Evolutionary conservation across 1,140 invertebrate species (phyloP).

Genomic region (Nymphalis io): DNA sequence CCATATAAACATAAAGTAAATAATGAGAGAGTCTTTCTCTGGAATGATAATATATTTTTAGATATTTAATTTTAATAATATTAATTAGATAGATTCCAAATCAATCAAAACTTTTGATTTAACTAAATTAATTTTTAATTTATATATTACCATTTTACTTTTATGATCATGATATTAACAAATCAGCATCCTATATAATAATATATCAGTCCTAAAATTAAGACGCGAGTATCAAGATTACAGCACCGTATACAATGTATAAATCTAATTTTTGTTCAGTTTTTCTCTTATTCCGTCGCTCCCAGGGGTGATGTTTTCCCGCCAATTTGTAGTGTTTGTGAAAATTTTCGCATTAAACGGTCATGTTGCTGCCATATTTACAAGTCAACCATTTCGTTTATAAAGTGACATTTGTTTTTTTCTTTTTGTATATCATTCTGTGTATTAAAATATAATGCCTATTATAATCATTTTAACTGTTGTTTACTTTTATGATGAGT

Average conservation of each 20-base stretch:
- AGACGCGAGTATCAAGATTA: constrained; percentile 53
- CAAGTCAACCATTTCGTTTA: constrained; percentile 35
- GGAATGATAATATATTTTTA: too few relatives aligned
- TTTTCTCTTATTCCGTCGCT: constrained; percentile 63
- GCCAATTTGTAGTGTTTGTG: constrained; percentile 71
- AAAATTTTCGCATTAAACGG: constrained; percentile 58
- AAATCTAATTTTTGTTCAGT: constrained; percentile 75
- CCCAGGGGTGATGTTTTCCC: constrained; percentile 53
- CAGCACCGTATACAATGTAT: constrained; percentile 37
- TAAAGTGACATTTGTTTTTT: not conserved
- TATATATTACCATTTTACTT: too few relatives aligned
- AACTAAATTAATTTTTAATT: too few relatives aligned
- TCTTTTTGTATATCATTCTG: not conserved
- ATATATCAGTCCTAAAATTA: too few relatives aligned
- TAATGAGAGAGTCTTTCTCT: too few relatives aligned
- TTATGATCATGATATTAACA: too few relatives aligned
- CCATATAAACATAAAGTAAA: too few relatives aligned
- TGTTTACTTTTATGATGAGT: not conserved
- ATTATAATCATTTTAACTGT: not conserved
- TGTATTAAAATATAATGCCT: not conserved
- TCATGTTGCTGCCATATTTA: constrained; percentile 47
- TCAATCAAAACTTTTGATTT: too few relatives aligned
- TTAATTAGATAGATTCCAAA: too few relatives aligned
- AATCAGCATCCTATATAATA: too few relatives aligned
- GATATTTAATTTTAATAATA: too few relatives aligned